These are phyloP conservation scores for Drosophila tropicalis DNA, from an alignment of 1,140 invertebrate species.

Conservation along the genomic window DNA sequence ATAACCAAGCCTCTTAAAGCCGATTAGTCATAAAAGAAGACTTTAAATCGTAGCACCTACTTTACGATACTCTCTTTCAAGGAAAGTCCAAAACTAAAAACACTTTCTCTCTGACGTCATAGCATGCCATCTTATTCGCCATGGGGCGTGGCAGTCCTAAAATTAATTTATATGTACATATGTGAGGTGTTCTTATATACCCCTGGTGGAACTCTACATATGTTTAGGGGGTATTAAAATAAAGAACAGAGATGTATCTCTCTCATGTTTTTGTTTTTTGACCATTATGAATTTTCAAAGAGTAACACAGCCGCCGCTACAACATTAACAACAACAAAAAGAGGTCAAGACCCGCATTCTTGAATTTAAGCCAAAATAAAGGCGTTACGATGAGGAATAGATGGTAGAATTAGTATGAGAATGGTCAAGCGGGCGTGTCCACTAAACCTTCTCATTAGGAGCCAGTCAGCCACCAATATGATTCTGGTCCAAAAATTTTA, in stretches of 20 bases:
- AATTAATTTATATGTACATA: neutral
- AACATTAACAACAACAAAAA: neutral
- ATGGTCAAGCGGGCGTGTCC: neutral
- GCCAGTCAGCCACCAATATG: neutral
- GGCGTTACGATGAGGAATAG: conserved; percentile 4
- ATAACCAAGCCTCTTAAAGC: conserved; percentile 8
- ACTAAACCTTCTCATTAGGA: conserved; percentile 7
- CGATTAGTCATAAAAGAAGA: neutral
- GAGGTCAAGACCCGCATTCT: conserved; percentile 23
- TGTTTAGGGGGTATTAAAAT: neutral
- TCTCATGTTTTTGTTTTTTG: neutral
- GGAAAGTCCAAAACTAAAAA: too few species aligned
- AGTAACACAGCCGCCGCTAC: conserved; percentile 5
- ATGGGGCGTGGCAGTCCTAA: too few species aligned
- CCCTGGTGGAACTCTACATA: neutral
- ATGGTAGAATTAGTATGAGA: neutral
- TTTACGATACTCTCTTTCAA: neutral
- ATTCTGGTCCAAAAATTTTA: neutral
- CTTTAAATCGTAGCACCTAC: neutral
- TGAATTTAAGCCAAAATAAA: conserved; percentile 22
- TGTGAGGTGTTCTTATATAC: neutral
- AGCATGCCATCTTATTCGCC: too few species aligned
- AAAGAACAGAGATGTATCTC: conserved; percentile 1
- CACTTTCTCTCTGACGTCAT: too few species aligned
- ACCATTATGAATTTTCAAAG: conserved; percentile 15